Evolutionary conservation across 2,888 invertebrate genomes (phyloP).

Genomic region (Microctonus brassicae): DNA sequence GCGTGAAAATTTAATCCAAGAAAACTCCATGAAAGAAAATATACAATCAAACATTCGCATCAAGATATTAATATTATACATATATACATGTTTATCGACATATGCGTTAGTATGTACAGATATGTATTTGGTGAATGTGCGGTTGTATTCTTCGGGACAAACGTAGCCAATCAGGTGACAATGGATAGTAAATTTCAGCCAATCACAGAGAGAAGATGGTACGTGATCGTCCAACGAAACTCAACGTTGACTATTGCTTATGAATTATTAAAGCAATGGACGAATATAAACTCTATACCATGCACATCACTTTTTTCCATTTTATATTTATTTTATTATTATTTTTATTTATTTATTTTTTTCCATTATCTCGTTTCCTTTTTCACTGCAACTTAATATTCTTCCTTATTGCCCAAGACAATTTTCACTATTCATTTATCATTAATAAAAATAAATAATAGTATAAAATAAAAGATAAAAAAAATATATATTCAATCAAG

Average conservation of each 20-base stretch:
- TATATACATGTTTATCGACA: background rate
- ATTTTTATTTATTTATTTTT: constrained; percentile 48
- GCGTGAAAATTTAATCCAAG: background rate
- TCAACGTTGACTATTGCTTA: constrained; percentile 61
- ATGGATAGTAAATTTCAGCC: constrained; percentile 67
- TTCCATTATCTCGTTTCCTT: constrained; percentile 39
- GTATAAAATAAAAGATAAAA: background rate
- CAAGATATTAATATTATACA: too few relatives aligned
- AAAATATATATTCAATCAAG: background rate
- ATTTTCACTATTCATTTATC: constrained; percentile 13
- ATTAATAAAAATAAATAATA: background rate
- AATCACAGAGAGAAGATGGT: constrained; percentile 61
- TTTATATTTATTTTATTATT: constrained; percentile 42
- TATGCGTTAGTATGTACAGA: background rate
- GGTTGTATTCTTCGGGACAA: constrained; percentile 55
- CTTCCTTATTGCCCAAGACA: constrained; percentile 16
- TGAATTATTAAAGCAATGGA: constrained; percentile 66
- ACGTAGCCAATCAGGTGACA: constrained; percentile 67
- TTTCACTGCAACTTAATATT: constrained; percentile 35
- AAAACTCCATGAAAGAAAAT: background rate
- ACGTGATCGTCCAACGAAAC: constrained; percentile 61
- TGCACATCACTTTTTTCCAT: constrained; percentile 16
- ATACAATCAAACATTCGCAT: background rate
- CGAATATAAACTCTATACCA: constrained; percentile 50
- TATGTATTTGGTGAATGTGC: background rate